Evolutionary conservation across 2,113 vertebrate genomes (phyloP).

Genomic region (Carollia perspicillata): DNA sequence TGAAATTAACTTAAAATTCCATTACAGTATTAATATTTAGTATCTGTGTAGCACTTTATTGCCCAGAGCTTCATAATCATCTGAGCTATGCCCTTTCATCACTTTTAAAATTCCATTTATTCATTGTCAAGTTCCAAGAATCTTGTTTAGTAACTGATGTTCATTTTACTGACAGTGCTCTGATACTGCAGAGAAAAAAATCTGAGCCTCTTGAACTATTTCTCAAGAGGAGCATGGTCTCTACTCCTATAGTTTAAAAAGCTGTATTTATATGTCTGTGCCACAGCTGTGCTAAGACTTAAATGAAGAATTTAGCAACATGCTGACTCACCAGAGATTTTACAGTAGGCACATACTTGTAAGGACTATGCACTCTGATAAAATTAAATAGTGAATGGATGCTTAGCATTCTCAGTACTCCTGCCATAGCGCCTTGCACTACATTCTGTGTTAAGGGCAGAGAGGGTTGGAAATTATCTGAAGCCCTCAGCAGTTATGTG

Average conservation of each 20-base stretch:
- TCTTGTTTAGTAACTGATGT: slow-evolving; percentile 11
- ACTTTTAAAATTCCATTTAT: slow-evolving; percentile 31
- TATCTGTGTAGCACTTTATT: not conserved
- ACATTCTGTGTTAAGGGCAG: not conserved
- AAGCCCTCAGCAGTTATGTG: not conserved
- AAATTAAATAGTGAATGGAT: slow-evolving; percentile 8
- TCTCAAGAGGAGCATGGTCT: not conserved
- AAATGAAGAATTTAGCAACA: slow-evolving; percentile 52
- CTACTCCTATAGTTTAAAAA: slow-evolving; percentile 3
- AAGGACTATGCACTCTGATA: not conserved
- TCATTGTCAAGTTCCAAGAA: slow-evolving; percentile 28
- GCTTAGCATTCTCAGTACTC: not conserved
- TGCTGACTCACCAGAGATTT: not conserved
- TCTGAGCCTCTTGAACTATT: slow-evolving; percentile 31
- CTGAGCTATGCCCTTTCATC: slow-evolving; percentile 2
- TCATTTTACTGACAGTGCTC: not conserved
- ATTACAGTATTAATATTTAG: slow-evolving; percentile 26
- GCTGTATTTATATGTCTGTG: slow-evolving; percentile 47
- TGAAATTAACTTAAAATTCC: slow-evolving; percentile 48
- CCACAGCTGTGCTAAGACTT: slow-evolving; percentile 38
- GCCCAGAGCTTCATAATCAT: not conserved
- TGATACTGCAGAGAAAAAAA: not conserved
- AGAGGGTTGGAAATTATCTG: slow-evolving; percentile 13
- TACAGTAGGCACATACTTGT: slow-evolving; percentile 1
- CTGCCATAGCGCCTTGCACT: not conserved